A percentile compares a stretch with the other conserved stretches of the same genome.
These are phyloP conservation scores for Augochlorella aurata DNA, from an alignment of 2,888 invertebrate genomes.

Conservation along the genomic window DNA sequence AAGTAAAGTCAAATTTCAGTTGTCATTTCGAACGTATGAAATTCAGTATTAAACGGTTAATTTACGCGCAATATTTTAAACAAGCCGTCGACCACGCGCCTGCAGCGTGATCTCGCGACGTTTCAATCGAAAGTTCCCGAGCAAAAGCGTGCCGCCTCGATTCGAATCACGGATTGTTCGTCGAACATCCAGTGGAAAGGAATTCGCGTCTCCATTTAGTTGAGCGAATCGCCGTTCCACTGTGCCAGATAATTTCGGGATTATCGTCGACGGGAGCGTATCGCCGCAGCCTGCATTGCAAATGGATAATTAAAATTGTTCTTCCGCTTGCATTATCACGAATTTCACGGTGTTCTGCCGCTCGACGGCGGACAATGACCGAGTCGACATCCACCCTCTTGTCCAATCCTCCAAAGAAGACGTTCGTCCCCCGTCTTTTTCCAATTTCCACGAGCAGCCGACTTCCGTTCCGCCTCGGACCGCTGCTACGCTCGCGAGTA, in stretches of 20 bases:
- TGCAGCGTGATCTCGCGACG: no score
- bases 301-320: slow-evolving; percentile 21
- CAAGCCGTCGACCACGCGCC: no score
- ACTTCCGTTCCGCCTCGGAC: neutral
- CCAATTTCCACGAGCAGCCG: slow-evolving; percentile 25
- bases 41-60: no score
- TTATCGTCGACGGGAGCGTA: neutral
- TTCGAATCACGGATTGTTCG: neutral
- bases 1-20: no score
- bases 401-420: slow-evolving; percentile 53
- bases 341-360: slow-evolving; percentile 38
- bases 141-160: neutral
- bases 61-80: no score
- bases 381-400: slow-evolving; percentile 41
- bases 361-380: slow-evolving; percentile 47
- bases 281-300: neutral
- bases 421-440: slow-evolving; percentile 23
- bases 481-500: slow-evolving; percentile 21
- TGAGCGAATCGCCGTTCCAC: neutral
- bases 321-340: slow-evolving; percentile 31
- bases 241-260: neutral
- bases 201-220: neutral
- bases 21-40: no score
- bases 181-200: neutral
- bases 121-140: neutral